Evolutionary conservation across 2,797 vertebrate species (phyloP).

Genomic region (Denticeps clupeoides): DNA sequence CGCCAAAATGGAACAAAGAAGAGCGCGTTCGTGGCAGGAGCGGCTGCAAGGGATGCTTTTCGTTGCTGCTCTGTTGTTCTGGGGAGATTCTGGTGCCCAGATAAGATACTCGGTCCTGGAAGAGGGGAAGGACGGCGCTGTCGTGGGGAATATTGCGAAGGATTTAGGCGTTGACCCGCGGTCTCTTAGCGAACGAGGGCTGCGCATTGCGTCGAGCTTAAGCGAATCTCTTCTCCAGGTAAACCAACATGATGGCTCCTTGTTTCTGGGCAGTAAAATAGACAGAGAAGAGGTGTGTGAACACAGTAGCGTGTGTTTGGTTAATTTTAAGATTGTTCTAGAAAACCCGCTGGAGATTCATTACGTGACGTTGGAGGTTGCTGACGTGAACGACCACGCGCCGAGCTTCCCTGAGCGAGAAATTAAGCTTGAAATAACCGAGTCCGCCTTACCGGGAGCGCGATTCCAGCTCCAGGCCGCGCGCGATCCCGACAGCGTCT

Average conservation of each 20-base stretch:
- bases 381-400: conserved; percentile 60
- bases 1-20: conserved; percentile 36
- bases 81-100: conserved; percentile 31
- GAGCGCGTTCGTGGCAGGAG: conserved; percentile 8
- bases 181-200: conserved; percentile 46
- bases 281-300: conserved; percentile 49
- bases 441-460: conserved; percentile 43
- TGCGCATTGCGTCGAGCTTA: conserved; percentile 39
- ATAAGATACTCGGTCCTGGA: conserved; percentile 52
- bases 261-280: conserved; percentile 32
- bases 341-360: conserved; percentile 65
- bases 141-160: conserved; percentile 59
- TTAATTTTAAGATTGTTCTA: conserved; percentile 57
- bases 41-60: neutral
- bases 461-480: conserved; percentile 54
- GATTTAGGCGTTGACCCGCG: conserved; percentile 52
- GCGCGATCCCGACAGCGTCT: conserved; percentile 48
- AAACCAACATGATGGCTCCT: conserved; percentile 34
- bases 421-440: conserved; percentile 49
- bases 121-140: conserved; percentile 52
- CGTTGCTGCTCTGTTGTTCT: conserved; percentile 23
- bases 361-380: conserved; percentile 54
- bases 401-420: conserved; percentile 50
- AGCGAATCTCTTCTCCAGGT: conserved; percentile 34
- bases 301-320: conserved; percentile 42